Conservation (phyloP, 2,113 vertebrate genomes). For the Tauraco erythrolophus region DNA sequence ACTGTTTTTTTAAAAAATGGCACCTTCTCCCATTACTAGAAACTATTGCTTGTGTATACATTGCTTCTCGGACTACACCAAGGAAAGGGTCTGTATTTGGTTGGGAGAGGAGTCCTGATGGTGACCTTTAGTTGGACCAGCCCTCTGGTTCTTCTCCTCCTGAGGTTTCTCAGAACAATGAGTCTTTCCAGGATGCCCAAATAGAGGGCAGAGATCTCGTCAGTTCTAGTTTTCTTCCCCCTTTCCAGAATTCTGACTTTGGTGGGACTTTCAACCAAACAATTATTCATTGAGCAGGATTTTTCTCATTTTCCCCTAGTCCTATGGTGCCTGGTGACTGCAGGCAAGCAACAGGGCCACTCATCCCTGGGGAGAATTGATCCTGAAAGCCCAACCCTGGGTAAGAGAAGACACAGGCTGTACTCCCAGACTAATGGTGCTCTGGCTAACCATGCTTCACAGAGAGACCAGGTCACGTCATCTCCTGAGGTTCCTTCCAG, state of each 20-base stretch:
- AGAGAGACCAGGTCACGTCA: not conserved
- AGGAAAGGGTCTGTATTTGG: not conserved
- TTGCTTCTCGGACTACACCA: not conserved
- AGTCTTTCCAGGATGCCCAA: not conserved
- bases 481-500: not conserved
- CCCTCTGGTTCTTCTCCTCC: not conserved
- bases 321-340: not conserved
- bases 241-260: not conserved
- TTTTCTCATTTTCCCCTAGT: not conserved
- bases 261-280: not conserved
- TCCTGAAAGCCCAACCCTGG: not conserved
- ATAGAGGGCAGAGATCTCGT: not conserved
- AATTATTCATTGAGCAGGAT: rapidly evolving
- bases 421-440: not conserved
- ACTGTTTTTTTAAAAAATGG: not conserved
- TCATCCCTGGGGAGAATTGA: not conserved
- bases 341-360: not conserved
- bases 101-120: not conserved
- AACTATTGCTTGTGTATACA: not conserved
- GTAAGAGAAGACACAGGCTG: not conserved
- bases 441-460: not conserved
- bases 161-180: not conserved
- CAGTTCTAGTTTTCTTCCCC: not conserved
- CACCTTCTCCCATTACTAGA: not conserved
- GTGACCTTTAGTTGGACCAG: not conserved